These are phyloP conservation scores for Argyrosomus regius DNA, from an alignment of 2,797 vertebrate species.

Conservation along the genomic window DNA sequence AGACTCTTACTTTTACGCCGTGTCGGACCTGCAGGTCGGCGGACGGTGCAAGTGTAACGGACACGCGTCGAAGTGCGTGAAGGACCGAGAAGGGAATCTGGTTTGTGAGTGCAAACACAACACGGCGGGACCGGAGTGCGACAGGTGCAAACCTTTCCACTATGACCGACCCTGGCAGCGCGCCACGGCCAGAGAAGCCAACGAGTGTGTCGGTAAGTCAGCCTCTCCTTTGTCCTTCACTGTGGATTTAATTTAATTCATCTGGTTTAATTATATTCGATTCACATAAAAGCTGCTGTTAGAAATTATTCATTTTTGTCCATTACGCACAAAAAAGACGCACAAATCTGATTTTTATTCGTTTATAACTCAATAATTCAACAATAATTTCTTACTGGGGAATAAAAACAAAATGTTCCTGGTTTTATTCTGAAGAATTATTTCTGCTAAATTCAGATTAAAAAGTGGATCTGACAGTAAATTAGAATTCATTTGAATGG, in stretches of 20 bases:
- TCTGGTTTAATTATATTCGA: neutral
- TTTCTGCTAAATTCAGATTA: neutral
- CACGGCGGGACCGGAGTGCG: slow-evolving; percentile 97
- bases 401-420: neutral
- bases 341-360: neutral
- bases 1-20: slow-evolving; percentile 97
- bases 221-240: neutral
- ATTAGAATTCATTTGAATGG: neutral
- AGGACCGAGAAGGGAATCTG: slow-evolving; percentile 92
- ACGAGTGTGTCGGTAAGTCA: slow-evolving; percentile 98
- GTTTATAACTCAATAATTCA: neutral
- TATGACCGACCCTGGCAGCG: slow-evolving; percentile 99
- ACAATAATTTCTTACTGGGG: neutral
- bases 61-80: slow-evolving; percentile 96
- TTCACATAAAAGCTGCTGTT: neutral
- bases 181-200: slow-evolving; percentile 96
- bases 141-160: slow-evolving; percentile 99
- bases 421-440: neutral
- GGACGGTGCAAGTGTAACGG: slow-evolving; percentile 99
- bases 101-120: slow-evolving; percentile 99
- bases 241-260: neutral
- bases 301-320: neutral
- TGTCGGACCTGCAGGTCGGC: slow-evolving; percentile 98
- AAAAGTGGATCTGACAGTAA: neutral
- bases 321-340: slow-evolving; percentile 14